phyloP scores from a whole-genome alignment of 2,888 invertebrate species.

The Ichneumoninae sp. region DNA sequence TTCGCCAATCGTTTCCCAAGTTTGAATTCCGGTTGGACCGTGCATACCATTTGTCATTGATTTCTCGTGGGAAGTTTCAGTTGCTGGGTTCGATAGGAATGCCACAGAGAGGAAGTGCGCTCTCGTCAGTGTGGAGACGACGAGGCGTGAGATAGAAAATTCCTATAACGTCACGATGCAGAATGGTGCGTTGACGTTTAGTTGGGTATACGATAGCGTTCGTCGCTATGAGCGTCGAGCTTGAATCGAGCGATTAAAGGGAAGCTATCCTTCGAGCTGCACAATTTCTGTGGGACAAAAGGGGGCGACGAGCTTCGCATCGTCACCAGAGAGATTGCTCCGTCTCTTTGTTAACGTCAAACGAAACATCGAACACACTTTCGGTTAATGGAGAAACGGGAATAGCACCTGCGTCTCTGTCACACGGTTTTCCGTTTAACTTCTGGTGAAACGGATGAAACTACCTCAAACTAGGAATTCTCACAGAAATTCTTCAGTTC shows the following conservation, averaged over 20 bases:
- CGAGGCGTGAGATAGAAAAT: slow-evolving; percentile 51
- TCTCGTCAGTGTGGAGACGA: slow-evolving; percentile 8
- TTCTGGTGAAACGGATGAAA: slow-evolving; percentile 5
- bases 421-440: slow-evolving; percentile 34
- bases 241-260: slow-evolving; percentile 63
- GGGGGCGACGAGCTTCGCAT: neutral
- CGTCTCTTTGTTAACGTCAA: slow-evolving; percentile 43
- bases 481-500: slow-evolving; percentile 13
- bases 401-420: slow-evolving; percentile 17
- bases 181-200: slow-evolving; percentile 50
- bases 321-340: slow-evolving; percentile 26
- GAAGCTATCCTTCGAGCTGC: slow-evolving; percentile 59
- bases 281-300: slow-evolving; percentile 44
- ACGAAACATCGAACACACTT: slow-evolving; percentile 35
- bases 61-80: neutral
- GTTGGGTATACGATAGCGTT: slow-evolving; percentile 14
- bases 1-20: too few species aligned
- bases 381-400: neutral
- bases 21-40: too few species aligned
- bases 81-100: slow-evolving; percentile 31
- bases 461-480: slow-evolving; percentile 14
- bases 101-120: neutral
- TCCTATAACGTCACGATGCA: slow-evolving; percentile 48
- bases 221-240: slow-evolving; percentile 16
- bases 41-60: too few species aligned